These are phyloP conservation scores for Ceratotherium simum DNA, from an alignment of 2,113 vertebrate species.

Conservation along the genomic window DNA sequence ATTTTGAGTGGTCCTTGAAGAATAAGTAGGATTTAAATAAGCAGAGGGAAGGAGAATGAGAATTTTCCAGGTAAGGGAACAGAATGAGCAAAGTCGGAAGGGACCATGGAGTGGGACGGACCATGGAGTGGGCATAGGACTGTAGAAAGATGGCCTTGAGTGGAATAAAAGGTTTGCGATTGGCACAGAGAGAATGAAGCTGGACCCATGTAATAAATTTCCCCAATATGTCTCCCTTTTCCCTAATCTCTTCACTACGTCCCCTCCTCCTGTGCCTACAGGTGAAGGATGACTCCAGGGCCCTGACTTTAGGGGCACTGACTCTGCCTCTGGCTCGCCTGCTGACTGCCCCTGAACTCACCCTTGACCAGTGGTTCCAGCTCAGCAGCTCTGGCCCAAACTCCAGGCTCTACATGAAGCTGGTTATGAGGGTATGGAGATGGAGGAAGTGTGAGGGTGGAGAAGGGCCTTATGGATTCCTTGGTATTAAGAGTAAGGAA, in stretches of 20 bases:
- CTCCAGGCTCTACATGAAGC: slow-evolving; percentile 92
- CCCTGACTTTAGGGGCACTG: slow-evolving; percentile 90
- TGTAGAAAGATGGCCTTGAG: background rate
- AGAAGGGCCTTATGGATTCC: background rate
- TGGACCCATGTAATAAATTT: background rate
- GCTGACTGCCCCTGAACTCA: slow-evolving; percentile 89
- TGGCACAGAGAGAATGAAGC: background rate
- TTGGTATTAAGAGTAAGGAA: background rate
- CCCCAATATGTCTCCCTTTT: background rate
- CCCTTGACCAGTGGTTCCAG: slow-evolving; percentile 94
- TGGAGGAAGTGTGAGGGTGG: background rate
- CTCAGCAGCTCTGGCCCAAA: slow-evolving; percentile 90
- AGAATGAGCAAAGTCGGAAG: background rate
- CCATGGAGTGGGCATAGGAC: background rate
- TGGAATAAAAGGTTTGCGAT: background rate
- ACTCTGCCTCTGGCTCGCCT: slow-evolving; percentile 90
- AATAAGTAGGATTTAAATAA: background rate
- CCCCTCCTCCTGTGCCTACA: slow-evolving; percentile 58
- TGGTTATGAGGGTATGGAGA: slow-evolving; percentile 91
- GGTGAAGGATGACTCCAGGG: slow-evolving; percentile 94
- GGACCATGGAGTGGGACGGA: background rate
- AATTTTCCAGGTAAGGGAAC: background rate
- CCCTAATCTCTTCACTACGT: background rate
- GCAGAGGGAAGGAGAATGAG: background rate
- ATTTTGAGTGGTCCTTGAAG: background rate